Conservation (phyloP, 2,113 vertebrate genomes). For the Sander lucioperca region DNA sequence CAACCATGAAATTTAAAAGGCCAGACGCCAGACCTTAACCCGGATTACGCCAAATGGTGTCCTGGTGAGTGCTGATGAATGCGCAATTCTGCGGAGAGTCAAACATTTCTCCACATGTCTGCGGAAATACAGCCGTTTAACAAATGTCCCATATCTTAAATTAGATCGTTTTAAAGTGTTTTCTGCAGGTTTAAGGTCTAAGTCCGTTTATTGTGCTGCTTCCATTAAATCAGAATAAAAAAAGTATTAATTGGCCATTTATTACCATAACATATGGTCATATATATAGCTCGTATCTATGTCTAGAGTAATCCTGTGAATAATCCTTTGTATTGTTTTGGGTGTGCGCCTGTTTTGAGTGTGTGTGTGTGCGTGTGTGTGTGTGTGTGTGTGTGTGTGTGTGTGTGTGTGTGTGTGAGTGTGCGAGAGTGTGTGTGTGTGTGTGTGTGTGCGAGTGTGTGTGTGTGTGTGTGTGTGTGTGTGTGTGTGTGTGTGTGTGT, state of each 20-base stretch:
- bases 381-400: neutral
- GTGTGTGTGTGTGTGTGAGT: neutral
- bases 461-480: neutral
- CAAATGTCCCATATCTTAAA: neutral
- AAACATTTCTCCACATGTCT: slow-evolving; percentile 21
- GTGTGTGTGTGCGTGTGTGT: neutral
- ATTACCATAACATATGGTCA: slow-evolving; percentile 46
- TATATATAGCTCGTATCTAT: slow-evolving; percentile 28
- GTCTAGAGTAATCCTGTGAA: slow-evolving; percentile 31
- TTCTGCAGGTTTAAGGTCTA: slow-evolving; percentile 32
- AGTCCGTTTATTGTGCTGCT: slow-evolving; percentile 40
- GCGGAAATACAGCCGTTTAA: neutral
- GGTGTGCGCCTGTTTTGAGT: neutral
- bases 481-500: neutral
- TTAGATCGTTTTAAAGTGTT: slow-evolving; percentile 1
- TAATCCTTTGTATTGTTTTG: slow-evolving; percentile 13
- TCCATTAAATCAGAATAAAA: slow-evolving; percentile 33
- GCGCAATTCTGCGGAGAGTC: slow-evolving; percentile 6
- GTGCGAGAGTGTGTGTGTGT: neutral
- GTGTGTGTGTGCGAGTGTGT: neutral
- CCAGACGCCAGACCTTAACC: slow-evolving; percentile 73
- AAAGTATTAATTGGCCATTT: slow-evolving; percentile 15
- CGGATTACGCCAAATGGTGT: slow-evolving; percentile 46
- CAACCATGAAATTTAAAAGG: slow-evolving; percentile 78
- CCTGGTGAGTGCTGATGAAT: slow-evolving; percentile 45